Evolutionary conservation across 2,113 vertebrate species (phyloP), one percentile per base, ranked within the genome.

Genomic region (Percina caprodes): DNA sequence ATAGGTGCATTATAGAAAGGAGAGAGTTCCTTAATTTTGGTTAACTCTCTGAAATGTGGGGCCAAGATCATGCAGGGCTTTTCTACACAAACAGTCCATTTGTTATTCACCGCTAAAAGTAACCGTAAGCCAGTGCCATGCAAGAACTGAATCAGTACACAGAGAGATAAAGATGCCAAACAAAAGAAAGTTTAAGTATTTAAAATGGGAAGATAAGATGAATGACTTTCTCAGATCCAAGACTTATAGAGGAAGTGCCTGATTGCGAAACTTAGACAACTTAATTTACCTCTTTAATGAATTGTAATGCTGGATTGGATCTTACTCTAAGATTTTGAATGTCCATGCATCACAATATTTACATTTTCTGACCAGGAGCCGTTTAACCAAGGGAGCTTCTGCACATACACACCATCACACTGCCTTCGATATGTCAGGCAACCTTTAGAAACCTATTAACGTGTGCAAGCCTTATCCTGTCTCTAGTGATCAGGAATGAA

Each of bases 391-490:
- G 9, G 23, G 26, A 42, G 39, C 16, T 2, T 52, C 24, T 55
- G 33, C 60, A n/a, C 74, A 23, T 2, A 24, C 24, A 11, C 39
- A 15, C 19, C 9, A 2, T 35, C 46, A 68, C 35, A 19, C 24
- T 21, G 10, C 2, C 12, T 24, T 6, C 2, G 1, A 52, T 52
- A 45, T 55, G 26, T 56, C 61, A 33, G 33, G n/a, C n/a, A 51
- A 4, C 21, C 15, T 26, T 76, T 21, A 39, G 13, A 71, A 77
- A 51, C 1, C 46, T 51, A 68, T 69, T 74, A 39, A 77, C 51
- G 30, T 13, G 39, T 80, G 46, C 85, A 92, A 79, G 91, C 52
- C 76, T 58, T 3, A 70, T 89, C 91, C 49, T 74, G 92, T 78
- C 84, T 89, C 2, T 0, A 11, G 45, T 45, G 23, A 65, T 77